Percentiles rank a stretch among this genome's conserved stretches.
Evolutionary conservation across 2,888 invertebrate species (phyloP).

Genomic region (Chydorus sphaericus): DNA sequence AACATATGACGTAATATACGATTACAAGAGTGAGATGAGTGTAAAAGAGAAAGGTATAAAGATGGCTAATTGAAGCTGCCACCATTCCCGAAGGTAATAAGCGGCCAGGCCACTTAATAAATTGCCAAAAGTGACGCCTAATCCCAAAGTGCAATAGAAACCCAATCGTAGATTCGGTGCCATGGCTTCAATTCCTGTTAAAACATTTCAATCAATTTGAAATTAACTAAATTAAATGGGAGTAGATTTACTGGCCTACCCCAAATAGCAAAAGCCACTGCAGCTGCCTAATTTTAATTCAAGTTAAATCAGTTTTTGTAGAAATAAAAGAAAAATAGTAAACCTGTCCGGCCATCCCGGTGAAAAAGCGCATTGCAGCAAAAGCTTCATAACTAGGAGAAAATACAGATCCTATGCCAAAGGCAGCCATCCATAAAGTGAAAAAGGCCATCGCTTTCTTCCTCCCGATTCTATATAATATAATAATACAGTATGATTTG

Average conservation of each 20-base stretch:
- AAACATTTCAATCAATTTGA: too few species aligned
- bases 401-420: conserved; percentile 16
- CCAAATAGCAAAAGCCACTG: too few species aligned
- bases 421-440: conserved; percentile 17
- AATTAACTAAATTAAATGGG: too few species aligned
- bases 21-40: not conserved
- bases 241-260: too few species aligned
- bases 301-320: too few species aligned
- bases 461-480: conserved; percentile 18
- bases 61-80: not conserved
- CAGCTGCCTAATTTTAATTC: too few species aligned
- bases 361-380: conserved; percentile 16
- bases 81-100: not conserved
- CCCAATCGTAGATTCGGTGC: not conserved
- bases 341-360: conserved; percentile 19
- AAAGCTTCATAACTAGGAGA: conserved; percentile 4
- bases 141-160: too few species aligned
- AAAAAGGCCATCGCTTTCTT: conserved; percentile 18
- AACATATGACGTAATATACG: not conserved
- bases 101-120: not conserved
- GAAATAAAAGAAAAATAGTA: too few species aligned
- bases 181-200: not conserved
- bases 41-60: not conserved
- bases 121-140: too few species aligned
- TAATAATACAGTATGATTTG: not conserved